Base-by-base conservation (phyloP, 2,888 invertebrate genomes). In the Autographa pulchrina region DNA sequence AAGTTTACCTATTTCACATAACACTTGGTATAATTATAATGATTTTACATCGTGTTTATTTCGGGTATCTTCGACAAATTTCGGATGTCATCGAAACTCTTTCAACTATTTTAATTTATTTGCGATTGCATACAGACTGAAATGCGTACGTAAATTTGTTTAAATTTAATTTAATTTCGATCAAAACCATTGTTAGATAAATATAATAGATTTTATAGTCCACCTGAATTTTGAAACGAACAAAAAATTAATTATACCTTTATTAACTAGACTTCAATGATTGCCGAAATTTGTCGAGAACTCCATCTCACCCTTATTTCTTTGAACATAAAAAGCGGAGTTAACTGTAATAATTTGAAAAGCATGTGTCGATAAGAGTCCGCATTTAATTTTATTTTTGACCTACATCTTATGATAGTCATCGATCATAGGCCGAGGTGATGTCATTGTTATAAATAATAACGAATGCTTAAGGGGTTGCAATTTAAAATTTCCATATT, bases 351-450 rank as follows among this genome's bases (percentile, higher is more conserved):
- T 61, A 61, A 74, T 69, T 63, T 68, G 67, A 58, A 70, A 11
- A 70, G 84, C 84, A 83, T 84, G 82, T 61, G 72, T 73, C 72
- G 65, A 70, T 77, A 70, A 68, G 48, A 72, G 52, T 70, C 73
- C 75, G 70, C 73, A 79, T 80, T 76, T 61, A n/a, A 78, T 76
- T 68, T 69, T 70, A 72, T 75, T 82, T 77, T 66, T 78, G 68
- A 77, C 74, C 71, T 71, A 78, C 75, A 74, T 77, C 58, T 62
- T 70, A 63, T 31, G 69, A 74, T 75, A 73, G 79, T 64, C 64
- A 65, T 77, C 43, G 31, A 74, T 72, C 68, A 43, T 77, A 74
- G 74, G 70, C 18, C n/a, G 61, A 74, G 82, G 65, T 68, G 62
- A 61, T 74, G 70, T 79, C 74, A 70, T 74, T 72, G 38, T 38